A percentile compares a stretch with the other conserved stretches of the same genome.
These are phyloP conservation scores for Gonioctena quinquepunctata DNA, from an alignment of 1,140 invertebrate genomes.

Conservation along the genomic window DNA sequence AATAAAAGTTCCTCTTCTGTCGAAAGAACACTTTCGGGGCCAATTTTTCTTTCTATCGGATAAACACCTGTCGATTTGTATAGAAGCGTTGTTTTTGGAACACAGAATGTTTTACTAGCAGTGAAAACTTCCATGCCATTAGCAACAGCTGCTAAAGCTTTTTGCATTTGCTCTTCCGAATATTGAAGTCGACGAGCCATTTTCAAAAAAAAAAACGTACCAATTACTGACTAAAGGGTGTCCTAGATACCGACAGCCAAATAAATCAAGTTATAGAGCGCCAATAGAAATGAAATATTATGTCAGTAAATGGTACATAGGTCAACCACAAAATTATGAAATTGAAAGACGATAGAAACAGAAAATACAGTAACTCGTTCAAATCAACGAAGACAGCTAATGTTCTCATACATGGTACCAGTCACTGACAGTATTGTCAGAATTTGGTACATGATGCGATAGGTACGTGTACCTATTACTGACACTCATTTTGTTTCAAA, in stretches of 20 bases:
- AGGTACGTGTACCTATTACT: too few relatives aligned
- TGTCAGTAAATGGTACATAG: background rate
- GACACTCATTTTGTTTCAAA: too few relatives aligned
- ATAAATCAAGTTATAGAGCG: background rate
- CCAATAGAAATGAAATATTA: background rate
- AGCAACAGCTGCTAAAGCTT: background rate
- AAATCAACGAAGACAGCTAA: background rate
- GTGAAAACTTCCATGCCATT: background rate
- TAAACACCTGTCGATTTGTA: background rate
- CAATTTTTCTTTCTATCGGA: background rate
- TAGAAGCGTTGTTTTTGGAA: background rate
- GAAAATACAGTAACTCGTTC: background rate
- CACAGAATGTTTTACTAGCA: background rate
- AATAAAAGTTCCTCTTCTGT: background rate
- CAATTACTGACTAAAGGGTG: background rate
- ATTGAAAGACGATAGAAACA: background rate
- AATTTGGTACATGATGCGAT: too few relatives aligned
- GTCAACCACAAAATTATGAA: background rate
- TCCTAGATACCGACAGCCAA: background rate
- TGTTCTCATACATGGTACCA: background rate
- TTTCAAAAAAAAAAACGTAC: background rate
- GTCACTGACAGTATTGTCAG: background rate
- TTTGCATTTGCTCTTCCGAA: background rate
- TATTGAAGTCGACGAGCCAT: background rate
- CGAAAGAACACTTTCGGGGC: background rate